Conservation (phyloP, 2,888 invertebrate genomes). For the Vesta saturnalis region DNA sequence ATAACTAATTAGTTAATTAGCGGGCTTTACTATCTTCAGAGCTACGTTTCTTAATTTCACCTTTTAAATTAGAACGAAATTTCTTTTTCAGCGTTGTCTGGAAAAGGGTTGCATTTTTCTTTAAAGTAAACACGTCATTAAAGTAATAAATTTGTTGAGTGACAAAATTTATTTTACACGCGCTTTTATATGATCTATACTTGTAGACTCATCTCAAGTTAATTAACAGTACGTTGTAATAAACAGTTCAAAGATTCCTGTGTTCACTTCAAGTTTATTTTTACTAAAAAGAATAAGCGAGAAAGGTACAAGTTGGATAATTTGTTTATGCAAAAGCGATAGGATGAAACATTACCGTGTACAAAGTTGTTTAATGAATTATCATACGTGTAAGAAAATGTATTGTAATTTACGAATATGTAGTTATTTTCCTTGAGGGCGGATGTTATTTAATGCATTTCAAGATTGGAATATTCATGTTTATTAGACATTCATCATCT, state of each 20-base stretch:
- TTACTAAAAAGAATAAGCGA: background rate
- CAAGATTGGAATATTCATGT: background rate
- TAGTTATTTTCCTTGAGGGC: conserved; percentile 13
- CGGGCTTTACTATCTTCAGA: conserved; percentile 1
- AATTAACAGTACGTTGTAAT: conserved; percentile 8
- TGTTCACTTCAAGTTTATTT: background rate
- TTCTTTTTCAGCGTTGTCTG: too few relatives aligned
- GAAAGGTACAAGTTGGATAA: background rate
- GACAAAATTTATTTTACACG: background rate
- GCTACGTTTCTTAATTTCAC: background rate
- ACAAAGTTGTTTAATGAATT: conserved; percentile 33
- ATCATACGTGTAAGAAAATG: conserved; percentile 39
- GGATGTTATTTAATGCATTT: conserved; percentile 36
- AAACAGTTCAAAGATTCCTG: conserved; percentile 11
- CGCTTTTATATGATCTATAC: background rate
- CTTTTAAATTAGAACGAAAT: background rate
- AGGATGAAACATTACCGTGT: conserved; percentile 37
- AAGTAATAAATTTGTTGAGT: conserved; percentile 6
- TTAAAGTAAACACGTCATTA: background rate
- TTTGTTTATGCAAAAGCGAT: conserved; percentile 21
- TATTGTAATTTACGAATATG: conserved; percentile 3
- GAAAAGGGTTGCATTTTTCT: background rate
- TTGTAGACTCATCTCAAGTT: background rate
- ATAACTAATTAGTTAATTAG: conserved; percentile 1
- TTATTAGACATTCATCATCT: background rate